phyloP scores from a whole-genome alignment of 2,113 vertebrate species.

The Vidua chalybeata region DNA sequence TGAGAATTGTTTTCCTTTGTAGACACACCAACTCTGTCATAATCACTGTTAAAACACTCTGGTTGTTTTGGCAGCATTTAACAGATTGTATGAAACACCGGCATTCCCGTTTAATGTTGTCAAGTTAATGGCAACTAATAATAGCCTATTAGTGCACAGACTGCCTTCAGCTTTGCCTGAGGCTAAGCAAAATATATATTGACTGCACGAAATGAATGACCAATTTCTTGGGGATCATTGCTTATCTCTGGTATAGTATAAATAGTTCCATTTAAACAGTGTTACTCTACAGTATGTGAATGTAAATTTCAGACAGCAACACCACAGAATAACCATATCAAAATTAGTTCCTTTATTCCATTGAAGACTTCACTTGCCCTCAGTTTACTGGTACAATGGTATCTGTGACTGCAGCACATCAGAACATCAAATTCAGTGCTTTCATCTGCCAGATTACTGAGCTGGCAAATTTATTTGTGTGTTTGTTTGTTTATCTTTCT shows the following conservation, averaged over 20 bases:
- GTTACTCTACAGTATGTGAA: not conserved
- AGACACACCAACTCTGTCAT: not conserved
- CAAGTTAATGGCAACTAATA: slow-evolving; percentile 43
- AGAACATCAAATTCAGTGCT: not conserved
- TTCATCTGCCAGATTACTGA: not conserved
- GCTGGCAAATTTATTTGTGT: not conserved
- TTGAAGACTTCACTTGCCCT: not conserved
- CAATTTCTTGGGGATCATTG: slow-evolving; percentile 37
- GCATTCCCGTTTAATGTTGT: slow-evolving; percentile 9
- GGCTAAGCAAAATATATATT: slow-evolving; percentile 48
- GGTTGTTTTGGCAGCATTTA: slow-evolving; percentile 29
- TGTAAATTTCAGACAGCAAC: not conserved
- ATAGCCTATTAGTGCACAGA: slow-evolving; percentile 1
- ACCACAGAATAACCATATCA: not conserved
- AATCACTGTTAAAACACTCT: not conserved
- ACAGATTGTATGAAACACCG: slow-evolving; percentile 23
- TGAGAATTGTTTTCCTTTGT: not conserved
- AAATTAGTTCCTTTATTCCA: not conserved
- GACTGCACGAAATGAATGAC: slow-evolving; percentile 40
- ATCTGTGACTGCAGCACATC: not conserved
- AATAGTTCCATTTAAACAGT: slow-evolving; percentile 11
- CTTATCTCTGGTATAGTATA: not conserved
- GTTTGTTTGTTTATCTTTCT: not conserved
- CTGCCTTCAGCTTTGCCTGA: slow-evolving; percentile 46
- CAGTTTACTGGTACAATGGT: not conserved